Percentiles rank a stretch among this genome's conserved stretches.
These are phyloP conservation scores for Marmota flaviventris DNA, from an alignment of 2,113 vertebrate genomes.

Conservation along the genomic window DNA sequence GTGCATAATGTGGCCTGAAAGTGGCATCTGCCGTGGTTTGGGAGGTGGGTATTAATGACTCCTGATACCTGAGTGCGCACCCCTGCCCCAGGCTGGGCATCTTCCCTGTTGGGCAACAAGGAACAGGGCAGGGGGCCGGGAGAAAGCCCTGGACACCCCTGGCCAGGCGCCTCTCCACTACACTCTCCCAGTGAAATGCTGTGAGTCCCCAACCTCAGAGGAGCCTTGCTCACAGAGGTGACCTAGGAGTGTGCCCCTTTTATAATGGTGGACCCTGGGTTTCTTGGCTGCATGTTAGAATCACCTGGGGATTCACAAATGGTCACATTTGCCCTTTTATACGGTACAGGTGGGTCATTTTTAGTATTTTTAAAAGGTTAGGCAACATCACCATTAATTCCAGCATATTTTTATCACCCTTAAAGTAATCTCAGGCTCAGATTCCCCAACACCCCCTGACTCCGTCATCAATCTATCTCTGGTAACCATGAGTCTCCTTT, in stretches of 20 bases:
- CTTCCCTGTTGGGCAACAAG: background rate
- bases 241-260: background rate
- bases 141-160: background rate
- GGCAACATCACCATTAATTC: background rate
- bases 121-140: background rate
- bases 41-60: background rate
- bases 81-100: background rate
- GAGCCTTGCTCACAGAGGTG: background rate
- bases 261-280: background rate
- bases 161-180: background rate
- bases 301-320: background rate
- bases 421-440: background rate
- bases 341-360: background rate
- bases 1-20: conserved; percentile 11
- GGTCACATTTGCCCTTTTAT: background rate
- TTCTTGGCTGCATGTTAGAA: background rate
- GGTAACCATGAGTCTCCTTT: background rate
- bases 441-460: background rate
- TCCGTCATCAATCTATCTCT: no score
- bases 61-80: background rate
- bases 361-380: background rate
- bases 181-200: background rate
- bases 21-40: background rate
- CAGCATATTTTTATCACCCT: background rate
- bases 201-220: background rate